Conservation (phyloP, 1,140 invertebrate genomes). For the Anadara kagoshimensis region DNA sequence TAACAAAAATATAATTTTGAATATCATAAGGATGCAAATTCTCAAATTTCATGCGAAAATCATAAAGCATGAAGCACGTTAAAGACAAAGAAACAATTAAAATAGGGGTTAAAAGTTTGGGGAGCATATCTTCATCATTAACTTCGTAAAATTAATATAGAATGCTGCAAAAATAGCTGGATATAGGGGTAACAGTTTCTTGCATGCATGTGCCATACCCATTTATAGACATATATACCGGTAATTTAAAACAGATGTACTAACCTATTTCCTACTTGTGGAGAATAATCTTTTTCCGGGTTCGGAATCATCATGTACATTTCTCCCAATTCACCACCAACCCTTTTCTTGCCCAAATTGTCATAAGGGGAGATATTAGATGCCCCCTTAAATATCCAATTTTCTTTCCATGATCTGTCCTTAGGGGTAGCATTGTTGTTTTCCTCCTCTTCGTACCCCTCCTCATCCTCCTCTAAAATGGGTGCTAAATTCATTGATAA, state of each 20-base stretch:
- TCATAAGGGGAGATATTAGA: slow-evolving; percentile 37
- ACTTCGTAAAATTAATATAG: too few relatives aligned
- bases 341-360: slow-evolving; percentile 41
- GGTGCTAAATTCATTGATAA: slow-evolving; percentile 68
- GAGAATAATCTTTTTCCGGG: slow-evolving; percentile 51
- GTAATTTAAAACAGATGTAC: slow-evolving; percentile 3
- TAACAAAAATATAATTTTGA: too few relatives aligned
- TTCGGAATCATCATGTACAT: slow-evolving; percentile 57
- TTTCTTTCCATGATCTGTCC: slow-evolving; percentile 48
- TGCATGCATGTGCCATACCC: too few relatives aligned
- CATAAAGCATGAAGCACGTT: too few relatives aligned
- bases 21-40: too few relatives aligned
- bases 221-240: not conserved
- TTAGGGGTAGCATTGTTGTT: slow-evolving; percentile 36
- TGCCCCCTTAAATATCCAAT: slow-evolving; percentile 64
- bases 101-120: too few relatives aligned
- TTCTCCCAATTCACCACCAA: slow-evolving; percentile 29
- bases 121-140: too few relatives aligned
- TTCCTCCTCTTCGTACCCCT: slow-evolving; percentile 57
- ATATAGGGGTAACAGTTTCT: too few relatives aligned
- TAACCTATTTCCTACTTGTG: slow-evolving; percentile 62
- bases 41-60: too few relatives aligned
- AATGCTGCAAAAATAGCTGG: too few relatives aligned
- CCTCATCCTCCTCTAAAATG: slow-evolving; percentile 67
- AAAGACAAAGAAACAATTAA: too few relatives aligned